Evolutionary conservation across 2,888 invertebrate genomes (phyloP).

Genomic region (Dolichomitus sp.): DNA sequence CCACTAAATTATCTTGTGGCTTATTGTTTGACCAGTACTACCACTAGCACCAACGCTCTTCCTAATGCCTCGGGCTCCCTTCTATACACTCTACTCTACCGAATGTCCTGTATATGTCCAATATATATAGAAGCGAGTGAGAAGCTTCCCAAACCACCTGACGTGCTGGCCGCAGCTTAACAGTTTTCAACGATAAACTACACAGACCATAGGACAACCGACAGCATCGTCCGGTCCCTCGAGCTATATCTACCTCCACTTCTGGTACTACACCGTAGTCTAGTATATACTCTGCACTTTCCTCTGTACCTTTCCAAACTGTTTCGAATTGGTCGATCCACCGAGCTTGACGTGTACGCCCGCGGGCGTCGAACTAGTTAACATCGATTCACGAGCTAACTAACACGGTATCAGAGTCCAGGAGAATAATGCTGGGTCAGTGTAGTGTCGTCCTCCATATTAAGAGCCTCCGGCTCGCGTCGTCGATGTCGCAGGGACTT

Average conservation of each 20-base stretch:
- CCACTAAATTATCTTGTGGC: conserved; percentile 62
- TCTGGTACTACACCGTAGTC: conserved; percentile 9
- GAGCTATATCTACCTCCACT: conserved; percentile 48
- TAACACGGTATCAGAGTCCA: conserved; percentile 19
- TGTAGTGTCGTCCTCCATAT: conserved; percentile 8
- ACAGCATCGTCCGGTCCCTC: conserved; percentile 40
- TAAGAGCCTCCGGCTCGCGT: conserved; percentile 36
- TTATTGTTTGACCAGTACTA: conserved; percentile 60
- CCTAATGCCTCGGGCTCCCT: conserved; percentile 39
- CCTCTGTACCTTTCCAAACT: conserved; percentile 51
- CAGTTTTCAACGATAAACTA: conserved; percentile 66
- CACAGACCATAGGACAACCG: conserved; percentile 41
- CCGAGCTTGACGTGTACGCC: conserved; percentile 40
- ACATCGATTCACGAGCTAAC: conserved; percentile 55
- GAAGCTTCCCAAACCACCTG: conserved; percentile 48
- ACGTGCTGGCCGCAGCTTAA: conserved; percentile 62
- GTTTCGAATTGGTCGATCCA: conserved; percentile 59
- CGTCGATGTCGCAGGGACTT: conserved; percentile 32
- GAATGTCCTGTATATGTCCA: background rate
- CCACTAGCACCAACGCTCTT: conserved; percentile 36
- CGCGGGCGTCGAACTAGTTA: conserved; percentile 58
- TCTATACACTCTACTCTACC: conserved; percentile 36
- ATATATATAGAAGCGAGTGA: conserved; percentile 34
- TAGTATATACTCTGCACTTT: conserved; percentile 34
- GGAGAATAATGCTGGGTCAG: conserved; percentile 27